Percentiles rank a stretch among this genome's conserved stretches.
Conservation (phyloP, 2,113 vertebrate genomes). For the Anser cygnoides region DNA sequence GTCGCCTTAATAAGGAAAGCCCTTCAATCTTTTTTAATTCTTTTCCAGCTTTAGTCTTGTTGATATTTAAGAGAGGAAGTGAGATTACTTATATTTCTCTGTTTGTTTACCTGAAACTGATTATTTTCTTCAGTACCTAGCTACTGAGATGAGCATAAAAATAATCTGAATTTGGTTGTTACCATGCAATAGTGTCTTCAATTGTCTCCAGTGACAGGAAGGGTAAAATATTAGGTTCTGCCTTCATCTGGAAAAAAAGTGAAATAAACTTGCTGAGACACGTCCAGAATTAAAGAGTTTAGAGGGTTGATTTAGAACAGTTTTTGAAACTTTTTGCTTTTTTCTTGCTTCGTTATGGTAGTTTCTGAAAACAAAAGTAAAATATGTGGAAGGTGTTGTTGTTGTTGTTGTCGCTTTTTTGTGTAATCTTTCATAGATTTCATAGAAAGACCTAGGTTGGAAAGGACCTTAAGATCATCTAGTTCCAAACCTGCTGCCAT, state of each 20-base stretch:
- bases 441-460: too few relatives aligned
- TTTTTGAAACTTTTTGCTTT: background rate
- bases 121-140: background rate
- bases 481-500: too few relatives aligned
- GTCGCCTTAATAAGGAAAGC: background rate
- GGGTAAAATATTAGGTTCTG: background rate
- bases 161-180: background rate
- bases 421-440: too few relatives aligned
- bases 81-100: background rate
- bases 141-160: background rate
- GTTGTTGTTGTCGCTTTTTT: too few relatives aligned
- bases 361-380: background rate
- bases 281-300: background rate
- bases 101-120: background rate
- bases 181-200: background rate
- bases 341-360: fast-evolving
- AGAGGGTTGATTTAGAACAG: background rate
- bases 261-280: background rate
- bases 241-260: background rate
- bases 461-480: too few relatives aligned
- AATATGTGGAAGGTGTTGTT: fast-evolving
- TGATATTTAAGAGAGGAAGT: background rate
- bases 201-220: background rate
- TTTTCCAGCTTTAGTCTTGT: background rate
- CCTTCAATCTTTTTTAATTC: background rate